Conservation (phyloP, 2,888 invertebrate species). For the Dryadula phaetusa region DNA sequence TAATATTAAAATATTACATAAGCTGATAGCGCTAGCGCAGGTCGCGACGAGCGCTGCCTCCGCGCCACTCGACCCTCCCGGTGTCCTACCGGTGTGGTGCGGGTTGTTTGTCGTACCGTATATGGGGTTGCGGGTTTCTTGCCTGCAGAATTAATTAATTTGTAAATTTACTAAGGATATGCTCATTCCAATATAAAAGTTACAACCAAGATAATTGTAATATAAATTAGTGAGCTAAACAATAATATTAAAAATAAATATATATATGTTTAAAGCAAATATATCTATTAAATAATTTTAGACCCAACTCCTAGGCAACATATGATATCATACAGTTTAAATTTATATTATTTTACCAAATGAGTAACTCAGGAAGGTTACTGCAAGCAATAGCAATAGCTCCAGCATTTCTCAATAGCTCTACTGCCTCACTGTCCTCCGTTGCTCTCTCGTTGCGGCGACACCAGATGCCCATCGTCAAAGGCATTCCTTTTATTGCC, state of each 20-base stretch:
- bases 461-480: constrained; percentile 87
- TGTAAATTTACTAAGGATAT: too few relatives aligned
- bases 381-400: constrained; percentile 94
- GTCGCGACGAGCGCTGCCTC: constrained; percentile 91
- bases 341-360: too few relatives aligned
- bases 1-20: constrained; percentile 83
- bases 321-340: too few relatives aligned
- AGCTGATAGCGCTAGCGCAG: constrained; percentile 92
- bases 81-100: constrained; percentile 92
- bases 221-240: too few relatives aligned
- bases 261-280: too few relatives aligned
- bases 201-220: too few relatives aligned
- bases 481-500: constrained; percentile 88
- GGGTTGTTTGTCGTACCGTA: constrained; percentile 96
- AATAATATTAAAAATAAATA: too few relatives aligned
- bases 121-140: constrained; percentile 94
- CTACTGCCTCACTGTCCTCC: constrained; percentile 91
- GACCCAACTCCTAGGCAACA: too few relatives aligned
- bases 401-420: constrained; percentile 90
- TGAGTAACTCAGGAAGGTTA: constrained; percentile 95
- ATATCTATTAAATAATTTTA: too few relatives aligned
- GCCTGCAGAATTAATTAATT: too few relatives aligned
- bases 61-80: constrained; percentile 97
- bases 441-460: constrained; percentile 86
- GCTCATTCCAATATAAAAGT: too few relatives aligned